Evolutionary conservation across 1,140 invertebrate species (phyloP), one percentile per base, ranked within the genome.

Genomic region (Harpegnathos saltator): DNA sequence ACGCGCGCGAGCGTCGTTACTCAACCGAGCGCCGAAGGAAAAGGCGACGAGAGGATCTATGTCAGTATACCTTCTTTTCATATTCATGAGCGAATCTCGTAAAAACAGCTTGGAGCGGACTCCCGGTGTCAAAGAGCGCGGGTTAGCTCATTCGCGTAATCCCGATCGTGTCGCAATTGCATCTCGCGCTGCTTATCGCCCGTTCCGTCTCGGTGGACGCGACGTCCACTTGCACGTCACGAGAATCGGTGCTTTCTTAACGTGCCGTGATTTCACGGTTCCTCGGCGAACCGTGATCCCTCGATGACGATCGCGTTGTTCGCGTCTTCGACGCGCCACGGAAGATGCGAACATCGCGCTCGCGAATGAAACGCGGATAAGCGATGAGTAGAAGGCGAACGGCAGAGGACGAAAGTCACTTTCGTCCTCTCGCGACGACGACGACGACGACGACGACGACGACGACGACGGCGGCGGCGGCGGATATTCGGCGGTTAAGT

Each of bases 51-150:
- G 26, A 75, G 56, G 50, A 78, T 78, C 29, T 78, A 38, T 78
- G 74, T 54, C 29, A 68, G 19, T 77, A 56, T 82, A 44, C 7
- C 7, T 11, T 9, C 38, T 86, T 87, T 90, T 77, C 78, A 91
- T 92, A 91, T 92, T 90, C 78, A 89, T 90, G 84, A 77, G 63
- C 50, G 29, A 19, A 48, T 74, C 56, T 86, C 62, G 78, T 29
- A 68, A 88, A 82, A 73, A 89, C 72, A 92, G 92, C 91, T 91
- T 94, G 93, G 91, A 93, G 90, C 88, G 52, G 63, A 59, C 62
- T 65, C 69, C 84, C 80, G 87, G 74, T 89, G 90, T 83, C 90
- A 91, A 92, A 93, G 92, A 93, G 91, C 91, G 77, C 82, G 90
- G n/a, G 73, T 91, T 90, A 66, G 54, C 65, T 74, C 88, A 90